These are phyloP conservation scores for Spongilla lacustris DNA, from an alignment of 37 sponge, comb jelly and placozoan genomes.

Conservation along the genomic window DNA sequence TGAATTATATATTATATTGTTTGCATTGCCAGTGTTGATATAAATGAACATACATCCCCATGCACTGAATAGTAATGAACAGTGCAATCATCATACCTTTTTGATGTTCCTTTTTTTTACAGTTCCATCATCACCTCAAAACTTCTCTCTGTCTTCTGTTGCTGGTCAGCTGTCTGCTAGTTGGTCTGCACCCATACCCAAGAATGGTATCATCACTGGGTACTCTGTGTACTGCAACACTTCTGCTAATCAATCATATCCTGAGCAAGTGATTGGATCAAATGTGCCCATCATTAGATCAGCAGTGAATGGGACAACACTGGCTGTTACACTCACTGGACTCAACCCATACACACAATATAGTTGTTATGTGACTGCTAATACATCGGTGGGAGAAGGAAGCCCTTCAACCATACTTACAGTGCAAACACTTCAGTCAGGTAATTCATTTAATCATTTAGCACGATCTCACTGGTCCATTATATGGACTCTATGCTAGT, in stretches of 20 bases:
- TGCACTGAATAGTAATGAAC: too few relatives aligned
- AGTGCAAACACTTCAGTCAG: neutral
- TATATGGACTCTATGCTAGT: too few relatives aligned
- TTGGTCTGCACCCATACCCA: conserved; percentile 4
- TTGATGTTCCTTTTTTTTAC: too few relatives aligned
- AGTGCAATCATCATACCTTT: too few relatives aligned
- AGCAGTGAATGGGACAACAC: neutral
- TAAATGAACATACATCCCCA: too few relatives aligned
- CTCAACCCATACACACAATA: conserved; percentile 29
- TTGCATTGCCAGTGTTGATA: too few relatives aligned
- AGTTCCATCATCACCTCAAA: conserved; percentile 36
- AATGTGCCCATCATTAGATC: neutral
- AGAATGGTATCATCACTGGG: conserved; percentile 23
- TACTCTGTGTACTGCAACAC: conserved; percentile 23
- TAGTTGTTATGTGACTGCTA: conserved; percentile 18
- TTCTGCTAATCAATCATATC: conserved; percentile 2
- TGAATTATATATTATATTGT: too few relatives aligned
- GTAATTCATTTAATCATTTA: neutral
- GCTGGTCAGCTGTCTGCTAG: neutral
- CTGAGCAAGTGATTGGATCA: conserved; percentile 2
- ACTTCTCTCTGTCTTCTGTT: neutral
- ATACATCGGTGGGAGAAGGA: neutral
- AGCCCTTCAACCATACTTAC: neutral
- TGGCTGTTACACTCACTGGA: neutral
- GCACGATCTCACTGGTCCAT: too few relatives aligned